Percentiles rank a stretch among this genome's conserved stretches.
These are phyloP conservation scores for Phoebastria nigripes DNA, from an alignment of 2,797 vertebrate species.

Conservation along the genomic window DNA sequence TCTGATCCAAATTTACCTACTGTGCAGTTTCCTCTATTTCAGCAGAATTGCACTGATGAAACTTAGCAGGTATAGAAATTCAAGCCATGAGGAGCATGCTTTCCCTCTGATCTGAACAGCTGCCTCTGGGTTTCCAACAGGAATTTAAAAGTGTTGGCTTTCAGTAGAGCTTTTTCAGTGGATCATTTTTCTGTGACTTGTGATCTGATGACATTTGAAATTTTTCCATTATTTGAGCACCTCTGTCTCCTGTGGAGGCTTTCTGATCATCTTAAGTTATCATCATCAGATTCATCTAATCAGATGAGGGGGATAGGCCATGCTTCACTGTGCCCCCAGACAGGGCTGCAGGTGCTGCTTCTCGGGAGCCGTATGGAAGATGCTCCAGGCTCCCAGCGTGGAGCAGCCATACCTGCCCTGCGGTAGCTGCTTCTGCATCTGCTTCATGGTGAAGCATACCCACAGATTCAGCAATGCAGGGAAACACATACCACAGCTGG, in stretches of 20 bases:
- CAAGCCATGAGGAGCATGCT: background rate
- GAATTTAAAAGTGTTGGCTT: background rate
- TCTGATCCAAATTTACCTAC: background rate
- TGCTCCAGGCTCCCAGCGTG: background rate
- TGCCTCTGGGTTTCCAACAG: background rate
- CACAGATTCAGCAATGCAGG: background rate
- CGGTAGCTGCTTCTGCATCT: background rate
- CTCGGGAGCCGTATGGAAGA: background rate
- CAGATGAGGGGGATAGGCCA: background rate
- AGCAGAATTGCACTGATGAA: background rate
- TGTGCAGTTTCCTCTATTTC: background rate
- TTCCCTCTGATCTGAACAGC: background rate
- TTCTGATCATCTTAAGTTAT: background rate
- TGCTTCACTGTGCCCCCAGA: background rate
- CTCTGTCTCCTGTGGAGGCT: background rate
- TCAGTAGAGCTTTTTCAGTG: background rate
- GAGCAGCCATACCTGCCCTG: background rate
- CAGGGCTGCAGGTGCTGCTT: background rate
- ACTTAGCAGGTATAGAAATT: background rate
- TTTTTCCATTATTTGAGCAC: background rate
- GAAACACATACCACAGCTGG: background rate
- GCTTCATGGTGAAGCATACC: background rate
- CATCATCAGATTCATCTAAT: background rate
- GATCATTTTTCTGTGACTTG: background rate
- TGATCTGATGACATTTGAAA: background rate